Evolutionary conservation across 2,113 vertebrate species (phyloP), one percentile per base, ranked within the genome.

Genomic region (Hemiscyllium ocellatum): DNA sequence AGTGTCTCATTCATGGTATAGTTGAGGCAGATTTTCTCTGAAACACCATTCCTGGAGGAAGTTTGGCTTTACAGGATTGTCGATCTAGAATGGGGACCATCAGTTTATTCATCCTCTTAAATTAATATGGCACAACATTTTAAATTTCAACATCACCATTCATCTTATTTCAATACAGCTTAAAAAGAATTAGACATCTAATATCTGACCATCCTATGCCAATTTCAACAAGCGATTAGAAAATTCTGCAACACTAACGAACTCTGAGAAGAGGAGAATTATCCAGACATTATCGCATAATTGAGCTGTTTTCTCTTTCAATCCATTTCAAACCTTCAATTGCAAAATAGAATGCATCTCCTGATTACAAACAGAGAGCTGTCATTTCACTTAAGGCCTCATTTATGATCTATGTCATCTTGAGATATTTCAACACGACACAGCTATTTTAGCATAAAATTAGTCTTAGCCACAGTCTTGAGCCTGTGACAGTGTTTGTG

Each of bases 181-280:
- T 61, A n/a, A 69, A 94, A 24, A 68, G 91, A 94, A 94, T 94
- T 94, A 94, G 65, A 68, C 65, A 12, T 56, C 24, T 89, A 89
- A 56, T 29, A 42, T 20, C 56, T 4, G 6, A 22, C 13, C 61
- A 37, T 68, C 68, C 15, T 61, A 61, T 94, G 91, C n/a, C 65
- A 94, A 94, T 94, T 94, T 94, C 20, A 68, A 20, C 42, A 94
- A 94, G 56, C 33, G 17, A n/a, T 66, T 33, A 37, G 52, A 66
- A 93, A 66, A 61, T 17, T 26, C 29, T 90, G 50, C 61, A 68
- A 47, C 65, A 42, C 65, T 68, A 94, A 94, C 10, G 65, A 37
- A 19, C 42, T 69, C 33, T 94, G n/a, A 94, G 65, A 93, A 93
- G 47, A 52, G 22, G 52, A 19, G 91, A 94, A 69, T 94, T 68